phyloP scores from a whole-genome alignment of 2,888 invertebrate genomes.

The Blastobasis lacticolella region DNA sequence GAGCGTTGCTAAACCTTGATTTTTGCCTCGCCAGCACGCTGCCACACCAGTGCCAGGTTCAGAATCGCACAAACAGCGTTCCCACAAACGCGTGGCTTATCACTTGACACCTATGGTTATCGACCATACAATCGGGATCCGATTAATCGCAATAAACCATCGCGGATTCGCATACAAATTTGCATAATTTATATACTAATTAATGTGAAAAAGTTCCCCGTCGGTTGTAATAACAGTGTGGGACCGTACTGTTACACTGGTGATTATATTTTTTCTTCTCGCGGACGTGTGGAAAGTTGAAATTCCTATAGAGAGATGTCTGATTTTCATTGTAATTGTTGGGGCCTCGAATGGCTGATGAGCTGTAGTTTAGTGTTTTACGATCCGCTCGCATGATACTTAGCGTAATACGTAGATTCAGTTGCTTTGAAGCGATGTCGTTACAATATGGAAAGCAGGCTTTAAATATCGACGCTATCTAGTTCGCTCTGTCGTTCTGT shows the following conservation, averaged over 20 bases:
- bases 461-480: no score
- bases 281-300: slow-evolving; percentile 33
- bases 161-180: slow-evolving; percentile 64
- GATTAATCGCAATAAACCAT: slow-evolving; percentile 61
- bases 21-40: no score
- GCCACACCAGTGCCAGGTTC: no score
- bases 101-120: slow-evolving; percentile 10
- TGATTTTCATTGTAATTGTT: slow-evolving; percentile 34
- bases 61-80: no score
- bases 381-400: slow-evolving; percentile 28
- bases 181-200: slow-evolving; percentile 69
- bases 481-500: no score
- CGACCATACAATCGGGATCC: slow-evolving; percentile 47
- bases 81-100: not conserved
- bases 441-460: no score
- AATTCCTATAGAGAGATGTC: slow-evolving; percentile 25
- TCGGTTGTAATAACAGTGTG: slow-evolving; percentile 46
- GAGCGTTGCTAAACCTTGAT: no score
- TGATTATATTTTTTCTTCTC: slow-evolving; percentile 14
- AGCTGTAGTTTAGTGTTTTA: slow-evolving; percentile 22
- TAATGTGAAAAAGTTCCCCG: slow-evolving; percentile 46
- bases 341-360: slow-evolving; percentile 29
- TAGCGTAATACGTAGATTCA: no score
- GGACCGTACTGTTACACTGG: slow-evolving; percentile 25
- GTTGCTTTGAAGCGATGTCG: no score